Evolutionary conservation across 1,140 invertebrate species (phyloP).

Genomic region (Ganaspis sp.): DNA sequence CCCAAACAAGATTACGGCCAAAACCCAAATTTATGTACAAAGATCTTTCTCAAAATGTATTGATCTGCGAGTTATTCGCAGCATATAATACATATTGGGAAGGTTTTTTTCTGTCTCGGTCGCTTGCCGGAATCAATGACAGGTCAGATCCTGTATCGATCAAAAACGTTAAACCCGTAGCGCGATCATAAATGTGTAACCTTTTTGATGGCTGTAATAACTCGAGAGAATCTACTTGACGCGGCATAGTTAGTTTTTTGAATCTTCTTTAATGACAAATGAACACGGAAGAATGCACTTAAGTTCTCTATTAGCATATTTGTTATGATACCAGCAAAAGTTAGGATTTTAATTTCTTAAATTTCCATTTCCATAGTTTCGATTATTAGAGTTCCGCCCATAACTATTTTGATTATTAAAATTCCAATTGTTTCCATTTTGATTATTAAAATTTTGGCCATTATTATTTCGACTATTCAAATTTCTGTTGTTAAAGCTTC

Average conservation of each 20-base stretch:
- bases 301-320: neutral
- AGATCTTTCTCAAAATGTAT: conserved; percentile 62
- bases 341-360: neutral
- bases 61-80: conserved; percentile 56
- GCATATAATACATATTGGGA: conserved; percentile 52
- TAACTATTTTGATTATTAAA: neutral
- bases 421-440: neutral
- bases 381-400: neutral
- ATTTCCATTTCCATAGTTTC: neutral
- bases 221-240: neutral
- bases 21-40: conserved; percentile 60
- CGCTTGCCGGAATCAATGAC: conserved; percentile 36
- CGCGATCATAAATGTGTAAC: neutral
- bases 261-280: neutral
- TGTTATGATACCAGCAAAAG: neutral
- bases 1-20: conserved; percentile 61
- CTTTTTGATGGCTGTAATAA: neutral
- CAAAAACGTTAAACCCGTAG: conserved; percentile 31
- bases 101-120: conserved; percentile 25
- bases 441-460: neutral
- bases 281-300: neutral
- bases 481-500: neutral
- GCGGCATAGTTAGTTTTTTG: neutral
- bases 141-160: conserved; percentile 46
- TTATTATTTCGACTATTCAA: too few relatives aligned